Evolutionary conservation across 2,888 invertebrate genomes (phyloP).

Genomic region (Dicyrtoma fusca): DNA sequence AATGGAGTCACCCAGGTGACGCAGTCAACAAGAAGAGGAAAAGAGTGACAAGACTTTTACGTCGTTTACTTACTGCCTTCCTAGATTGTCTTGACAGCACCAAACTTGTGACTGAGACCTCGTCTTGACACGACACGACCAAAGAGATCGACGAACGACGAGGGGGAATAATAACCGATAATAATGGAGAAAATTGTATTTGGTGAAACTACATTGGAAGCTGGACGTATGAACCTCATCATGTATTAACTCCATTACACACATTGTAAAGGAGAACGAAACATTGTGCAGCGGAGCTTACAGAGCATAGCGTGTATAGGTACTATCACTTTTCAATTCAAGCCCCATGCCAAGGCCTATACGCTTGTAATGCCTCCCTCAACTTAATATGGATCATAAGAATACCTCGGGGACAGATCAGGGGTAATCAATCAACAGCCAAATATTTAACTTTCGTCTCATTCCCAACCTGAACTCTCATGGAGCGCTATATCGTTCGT

Average conservation of each 20-base stretch:
- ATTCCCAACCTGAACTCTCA: slow-evolving; percentile 13
- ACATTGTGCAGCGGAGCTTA: too few relatives aligned
- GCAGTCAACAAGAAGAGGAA: slow-evolving; percentile 1
- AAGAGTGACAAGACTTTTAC: neutral
- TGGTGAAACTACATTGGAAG: neutral
- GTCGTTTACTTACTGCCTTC: neutral
- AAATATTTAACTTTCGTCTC: slow-evolving; percentile 30
- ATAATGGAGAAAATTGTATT: slow-evolving; percentile 30
- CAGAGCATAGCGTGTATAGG: too few relatives aligned
- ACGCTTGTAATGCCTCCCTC: slow-evolving; percentile 26
- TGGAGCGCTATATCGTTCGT: too few relatives aligned
- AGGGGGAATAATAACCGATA: slow-evolving; percentile 26
- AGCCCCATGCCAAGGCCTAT: neutral
- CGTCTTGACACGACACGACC: slow-evolving; percentile 29
- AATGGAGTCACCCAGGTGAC: slow-evolving; percentile 35
- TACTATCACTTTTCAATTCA: too few relatives aligned
- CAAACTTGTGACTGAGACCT: slow-evolving; percentile 31
- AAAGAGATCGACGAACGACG: slow-evolving; percentile 20
- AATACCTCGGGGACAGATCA: slow-evolving; percentile 25
- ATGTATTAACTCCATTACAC: too few relatives aligned
- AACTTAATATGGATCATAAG: slow-evolving; percentile 10
- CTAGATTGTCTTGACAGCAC: slow-evolving; percentile 23
- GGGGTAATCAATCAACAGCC: slow-evolving; percentile 24
- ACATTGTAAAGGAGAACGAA: too few relatives aligned
- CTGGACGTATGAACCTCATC: too few relatives aligned